These are phyloP conservation scores for Oreochromis grahami DNA, from an alignment of 2,797 vertebrate genomes.

Conservation along the genomic window DNA sequence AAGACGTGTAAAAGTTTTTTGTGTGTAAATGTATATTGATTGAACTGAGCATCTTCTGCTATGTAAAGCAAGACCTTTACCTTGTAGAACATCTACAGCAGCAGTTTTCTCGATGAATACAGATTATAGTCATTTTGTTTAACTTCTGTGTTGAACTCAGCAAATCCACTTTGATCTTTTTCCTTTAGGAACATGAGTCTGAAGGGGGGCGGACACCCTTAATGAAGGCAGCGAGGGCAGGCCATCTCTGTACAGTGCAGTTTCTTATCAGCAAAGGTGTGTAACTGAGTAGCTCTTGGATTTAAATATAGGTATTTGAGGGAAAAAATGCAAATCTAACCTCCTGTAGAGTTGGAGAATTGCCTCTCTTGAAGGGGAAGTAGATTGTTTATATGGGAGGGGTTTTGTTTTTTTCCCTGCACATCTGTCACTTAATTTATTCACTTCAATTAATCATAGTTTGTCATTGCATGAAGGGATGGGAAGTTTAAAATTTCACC, in stretches of 20 bases:
- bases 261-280: conserved; percentile 99
- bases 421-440: not conserved
- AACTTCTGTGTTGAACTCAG: not conserved
- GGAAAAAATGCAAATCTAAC: not conserved
- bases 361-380: not conserved
- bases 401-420: not conserved
- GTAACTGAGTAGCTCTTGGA: not conserved
- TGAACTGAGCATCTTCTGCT: not conserved
- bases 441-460: too few species aligned
- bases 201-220: conserved; percentile 97
- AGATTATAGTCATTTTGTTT: not conserved
- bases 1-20: not conserved
- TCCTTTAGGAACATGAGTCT: conserved; percentile 92
- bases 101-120: not conserved
- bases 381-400: not conserved
- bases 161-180: not conserved
- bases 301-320: not conserved
- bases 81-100: not conserved
- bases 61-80: not conserved
- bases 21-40: not conserved
- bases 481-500: not conserved
- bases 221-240: conserved; percentile 98
- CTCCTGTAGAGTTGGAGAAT: not conserved
- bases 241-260: conserved; percentile 97
- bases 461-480: not conserved